Conservation (phyloP, 2,797 vertebrate genomes). For the Lacerta agilis region DNA sequence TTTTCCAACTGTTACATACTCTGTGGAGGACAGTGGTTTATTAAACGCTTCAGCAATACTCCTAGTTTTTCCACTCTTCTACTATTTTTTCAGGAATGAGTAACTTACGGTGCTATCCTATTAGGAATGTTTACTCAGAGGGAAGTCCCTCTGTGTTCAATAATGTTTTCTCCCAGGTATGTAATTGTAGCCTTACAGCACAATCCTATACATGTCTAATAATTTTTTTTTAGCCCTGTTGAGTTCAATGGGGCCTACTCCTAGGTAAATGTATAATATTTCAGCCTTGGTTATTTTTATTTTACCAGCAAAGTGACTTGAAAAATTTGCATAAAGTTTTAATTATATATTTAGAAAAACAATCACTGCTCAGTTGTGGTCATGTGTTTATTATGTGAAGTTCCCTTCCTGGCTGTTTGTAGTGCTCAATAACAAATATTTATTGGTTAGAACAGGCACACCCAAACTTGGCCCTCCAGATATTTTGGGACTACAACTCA, state of each 20-base stretch:
- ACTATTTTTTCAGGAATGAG: slow-evolving; percentile 7
- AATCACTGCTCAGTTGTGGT: neutral
- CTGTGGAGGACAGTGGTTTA: slow-evolving; percentile 15
- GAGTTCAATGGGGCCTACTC: too few species aligned
- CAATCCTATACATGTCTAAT: too few species aligned
- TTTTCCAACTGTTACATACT: slow-evolving; percentile 61
- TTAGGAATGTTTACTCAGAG: neutral
- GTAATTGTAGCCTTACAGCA: too few species aligned
- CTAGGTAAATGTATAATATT: neutral
- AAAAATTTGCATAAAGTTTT: neutral
- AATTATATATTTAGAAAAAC: neutral
- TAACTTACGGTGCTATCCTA: neutral
- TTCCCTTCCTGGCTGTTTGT: neutral
- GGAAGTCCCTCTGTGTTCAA: neutral
- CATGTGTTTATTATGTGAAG: neutral
- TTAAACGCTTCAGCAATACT: slow-evolving; percentile 54
- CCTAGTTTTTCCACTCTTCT: slow-evolving; percentile 40
- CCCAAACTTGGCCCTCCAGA: neutral
- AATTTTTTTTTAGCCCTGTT: too few species aligned
- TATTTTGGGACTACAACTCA: too few species aligned
- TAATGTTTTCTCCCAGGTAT: neutral
- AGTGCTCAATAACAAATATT: slow-evolving; percentile 1
- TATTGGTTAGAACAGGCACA: neutral
- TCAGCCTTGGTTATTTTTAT: neutral
- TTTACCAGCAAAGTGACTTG: neutral